Evolutionary conservation across 2,888 invertebrate genomes (phyloP), one percentile per base, ranked within the genome.

Genomic region (Troglohyphantes excavatus): DNA sequence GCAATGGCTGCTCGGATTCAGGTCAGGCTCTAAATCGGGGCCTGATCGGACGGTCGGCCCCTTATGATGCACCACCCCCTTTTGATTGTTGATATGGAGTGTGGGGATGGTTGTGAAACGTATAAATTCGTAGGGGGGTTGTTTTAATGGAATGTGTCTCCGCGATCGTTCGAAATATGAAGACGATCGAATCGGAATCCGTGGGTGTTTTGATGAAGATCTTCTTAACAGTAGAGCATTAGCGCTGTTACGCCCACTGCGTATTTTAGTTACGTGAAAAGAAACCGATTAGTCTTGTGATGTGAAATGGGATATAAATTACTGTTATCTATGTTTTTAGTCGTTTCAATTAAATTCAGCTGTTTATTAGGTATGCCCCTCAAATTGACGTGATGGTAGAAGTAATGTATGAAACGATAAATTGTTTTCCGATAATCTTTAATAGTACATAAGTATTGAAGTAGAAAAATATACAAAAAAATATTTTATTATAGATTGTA

Each of bases 1-100:
- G 5, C 75, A 88, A 82, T 88, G 88, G 88, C 88, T 67, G 76
- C 75, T 81, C 75, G 82, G 76, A 88, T 76, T 82, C 76, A 79
- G 86, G 86, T 86, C 86, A 86, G 78, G 86, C 70, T 33, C 86
- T 75, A 29, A 21, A 27, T 78, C 78, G 68, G 63, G 29, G 26
- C 46, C 46, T 19, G 26, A 67, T 27, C 29, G 17, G 59, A 27
- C 29, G 27, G 11, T 43, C 26, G 46, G 39, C 21, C 39, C 21
- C 72, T 43, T 72, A n/a, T 53, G 2, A 53, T 5, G 13, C n/a
- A 46, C 46, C 72, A 72, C 72, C n/a, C 26, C 72, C n/a, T 17
- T 53, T 53, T 53, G 17, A 33, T 33, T 33, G 33, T 33, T n/a
- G n/a, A n/a, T n/a, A n/a, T n/a, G 39, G 3, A 39, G 13, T 39